phyloP scores from a whole-genome alignment of 1,140 invertebrate genomes.

The Drosophila subobscura region DNA sequence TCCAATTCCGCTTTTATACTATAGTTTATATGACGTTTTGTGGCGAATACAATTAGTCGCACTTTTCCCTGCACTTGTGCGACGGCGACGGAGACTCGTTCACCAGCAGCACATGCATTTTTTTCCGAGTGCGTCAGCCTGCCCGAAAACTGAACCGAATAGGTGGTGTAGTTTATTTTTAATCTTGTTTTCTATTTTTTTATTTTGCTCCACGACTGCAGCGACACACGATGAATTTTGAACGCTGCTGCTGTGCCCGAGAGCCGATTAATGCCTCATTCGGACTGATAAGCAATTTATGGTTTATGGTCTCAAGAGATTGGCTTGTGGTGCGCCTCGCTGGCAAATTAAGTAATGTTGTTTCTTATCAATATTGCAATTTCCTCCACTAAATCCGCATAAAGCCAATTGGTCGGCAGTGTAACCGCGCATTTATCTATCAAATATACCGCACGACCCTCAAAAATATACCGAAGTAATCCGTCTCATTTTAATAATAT shows the following conservation, averaged over 20 bases:
- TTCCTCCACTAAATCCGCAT: too few relatives aligned
- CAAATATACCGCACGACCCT: too few relatives aligned
- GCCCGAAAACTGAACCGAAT: conserved; percentile 10
- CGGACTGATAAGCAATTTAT: too few relatives aligned
- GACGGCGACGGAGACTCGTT: conserved; percentile 11
- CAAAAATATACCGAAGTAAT: too few relatives aligned
- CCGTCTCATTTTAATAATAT: too few relatives aligned
- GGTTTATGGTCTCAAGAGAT: too few relatives aligned
- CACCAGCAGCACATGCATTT: conserved; percentile 40
- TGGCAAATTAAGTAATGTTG: too few relatives aligned
- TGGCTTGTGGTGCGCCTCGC: too few relatives aligned
- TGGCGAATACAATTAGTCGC: conserved; percentile 15
- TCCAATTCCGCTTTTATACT: conserved; percentile 9
- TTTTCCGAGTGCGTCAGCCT: conserved; percentile 36
- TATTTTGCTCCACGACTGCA: conserved; percentile 67
- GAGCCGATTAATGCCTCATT: too few relatives aligned
- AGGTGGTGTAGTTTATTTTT: conserved; percentile 55
- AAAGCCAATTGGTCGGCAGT: too few relatives aligned
- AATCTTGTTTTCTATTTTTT: conserved; percentile 68
- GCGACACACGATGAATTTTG: conserved; percentile 20
- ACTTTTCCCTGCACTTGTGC: conserved; percentile 47
- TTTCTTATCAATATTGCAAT: too few relatives aligned
- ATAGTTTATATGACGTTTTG: not conserved
- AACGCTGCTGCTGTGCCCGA: not conserved
- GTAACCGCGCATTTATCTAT: too few relatives aligned